Evolutionary conservation across 2,888 invertebrate genomes (phyloP).

Genomic region (Cantharis nigra): DNA sequence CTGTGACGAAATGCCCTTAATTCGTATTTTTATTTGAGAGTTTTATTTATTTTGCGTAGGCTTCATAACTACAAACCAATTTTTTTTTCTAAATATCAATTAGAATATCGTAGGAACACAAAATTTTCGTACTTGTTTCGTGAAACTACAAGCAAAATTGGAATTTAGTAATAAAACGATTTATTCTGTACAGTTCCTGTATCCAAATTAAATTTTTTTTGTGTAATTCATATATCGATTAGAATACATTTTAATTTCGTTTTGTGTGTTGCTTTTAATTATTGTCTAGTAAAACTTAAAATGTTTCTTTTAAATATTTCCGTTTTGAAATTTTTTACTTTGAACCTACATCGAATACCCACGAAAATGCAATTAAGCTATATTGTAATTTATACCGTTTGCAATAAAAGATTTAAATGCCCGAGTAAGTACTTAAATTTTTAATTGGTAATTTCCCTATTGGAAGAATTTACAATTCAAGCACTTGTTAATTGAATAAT

Average conservation of each 20-base stretch:
- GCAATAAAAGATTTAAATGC: not conserved
- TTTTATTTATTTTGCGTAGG: not conserved
- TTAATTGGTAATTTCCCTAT: not conserved
- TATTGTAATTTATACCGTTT: not conserved
- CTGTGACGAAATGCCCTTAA: not conserved
- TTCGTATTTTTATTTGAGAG: not conserved
- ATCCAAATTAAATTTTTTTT: not conserved
- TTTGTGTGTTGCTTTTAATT: no score
- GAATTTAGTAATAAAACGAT: not conserved
- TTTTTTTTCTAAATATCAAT: not conserved
- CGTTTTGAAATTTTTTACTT: not conserved
- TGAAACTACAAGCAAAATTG: not conserved
- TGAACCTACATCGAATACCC: not conserved
- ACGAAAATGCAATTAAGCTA: not conserved
- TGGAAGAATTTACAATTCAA: not conserved
- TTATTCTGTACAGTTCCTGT: not conserved
- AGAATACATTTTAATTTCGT: not conserved
- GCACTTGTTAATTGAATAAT: not conserved
- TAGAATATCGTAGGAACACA: not conserved
- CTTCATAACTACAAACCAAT: not conserved
- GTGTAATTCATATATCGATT: not conserved
- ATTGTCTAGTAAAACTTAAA: no score
- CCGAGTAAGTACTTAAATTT: not conserved
- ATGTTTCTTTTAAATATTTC: not conserved
- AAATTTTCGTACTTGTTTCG: not conserved